Evolutionary conservation across 1,140 invertebrate genomes (phyloP), one percentile per base, ranked within the genome.

Genomic region (Drosophila sturtevanti): DNA sequence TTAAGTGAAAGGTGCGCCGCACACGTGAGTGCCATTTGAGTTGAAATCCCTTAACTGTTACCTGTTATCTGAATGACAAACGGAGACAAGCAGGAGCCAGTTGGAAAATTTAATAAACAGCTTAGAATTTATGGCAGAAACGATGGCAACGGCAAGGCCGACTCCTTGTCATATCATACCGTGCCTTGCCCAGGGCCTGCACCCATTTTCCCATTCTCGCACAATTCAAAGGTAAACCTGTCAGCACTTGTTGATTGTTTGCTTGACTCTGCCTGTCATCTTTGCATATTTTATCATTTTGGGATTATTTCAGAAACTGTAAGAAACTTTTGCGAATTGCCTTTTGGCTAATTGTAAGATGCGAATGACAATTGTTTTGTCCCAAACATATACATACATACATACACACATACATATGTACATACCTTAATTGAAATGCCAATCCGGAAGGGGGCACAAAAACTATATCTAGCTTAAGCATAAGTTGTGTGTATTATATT

Each of bases 21-120:
- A 21, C 41, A 11, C 16, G 41, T 21, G 41, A 48, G 41, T 48
- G 2, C 16, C 16, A 48, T 48, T 48, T 21, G 41, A 21, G 41
- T 18, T 56, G 54, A 7, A 35, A 35, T 34, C 31, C 54, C 24
- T 35, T 56, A 34, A 56, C 54, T 18, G 16, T 21, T 48, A 1
- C 12, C 59, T 14, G n/a, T n/a, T 61, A 41, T 61, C 37, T 34
- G 54, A 18, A 16, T 38, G 31, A 31, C 10, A 37, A 58, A 48
- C 67, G 63, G 16, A 48, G 41, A 75, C 72, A 75, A 58, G 35
- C 64, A 52, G 52, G 59, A 68, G 64, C 64, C 35, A 68, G 72
- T 76, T 63, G 34, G 51, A 73, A 48, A 76, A 76, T 75, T 73
- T 76, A 76, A 76, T 76, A 76, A 76, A 76, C 64, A 67, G 64